Percentiles rank a stretch among this genome's conserved stretches.
Conservation (phyloP, 2,888 invertebrate species). For the Aplocera efformata region DNA sequence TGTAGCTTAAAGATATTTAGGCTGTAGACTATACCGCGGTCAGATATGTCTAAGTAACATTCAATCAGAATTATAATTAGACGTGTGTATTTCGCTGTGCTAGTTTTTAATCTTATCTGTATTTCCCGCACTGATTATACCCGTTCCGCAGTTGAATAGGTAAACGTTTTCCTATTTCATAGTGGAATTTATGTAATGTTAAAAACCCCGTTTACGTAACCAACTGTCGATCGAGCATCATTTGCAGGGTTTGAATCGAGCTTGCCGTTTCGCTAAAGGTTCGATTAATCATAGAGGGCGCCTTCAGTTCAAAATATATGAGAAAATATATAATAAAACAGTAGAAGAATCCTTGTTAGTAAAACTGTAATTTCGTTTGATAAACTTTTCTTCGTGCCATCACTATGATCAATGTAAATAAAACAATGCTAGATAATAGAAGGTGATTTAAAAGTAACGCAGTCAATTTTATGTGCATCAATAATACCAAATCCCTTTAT, state of each 20-base stretch:
- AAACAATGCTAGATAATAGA: conserved; percentile 37
- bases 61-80: conserved; percentile 4
- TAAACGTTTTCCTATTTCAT: too few relatives aligned
- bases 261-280: background rate
- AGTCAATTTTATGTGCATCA: conserved; percentile 67
- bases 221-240: too few relatives aligned
- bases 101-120: background rate
- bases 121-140: too few relatives aligned
- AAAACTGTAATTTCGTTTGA: conserved; percentile 2
- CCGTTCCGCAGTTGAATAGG: too few relatives aligned
- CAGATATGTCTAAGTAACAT: conserved; percentile 4
- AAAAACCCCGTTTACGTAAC: too few relatives aligned
- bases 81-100: conserved; percentile 9
- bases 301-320: conserved; percentile 4
- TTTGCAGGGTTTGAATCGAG: conserved; percentile 3
- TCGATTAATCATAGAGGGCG: conserved; percentile 7
- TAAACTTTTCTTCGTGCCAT: conserved; percentile 49
- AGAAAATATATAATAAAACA: too few relatives aligned
- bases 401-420: conserved; percentile 62
- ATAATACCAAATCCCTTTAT: conserved; percentile 47
- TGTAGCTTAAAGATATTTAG: conserved; percentile 5
- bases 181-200: too few relatives aligned
- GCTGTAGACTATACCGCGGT: conserved; percentile 2
- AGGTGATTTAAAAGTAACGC: conserved; percentile 55
- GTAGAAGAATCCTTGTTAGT: background rate